phyloP scores from a whole-genome alignment of 2,888 invertebrate genomes.

The Pocota personata region DNA sequence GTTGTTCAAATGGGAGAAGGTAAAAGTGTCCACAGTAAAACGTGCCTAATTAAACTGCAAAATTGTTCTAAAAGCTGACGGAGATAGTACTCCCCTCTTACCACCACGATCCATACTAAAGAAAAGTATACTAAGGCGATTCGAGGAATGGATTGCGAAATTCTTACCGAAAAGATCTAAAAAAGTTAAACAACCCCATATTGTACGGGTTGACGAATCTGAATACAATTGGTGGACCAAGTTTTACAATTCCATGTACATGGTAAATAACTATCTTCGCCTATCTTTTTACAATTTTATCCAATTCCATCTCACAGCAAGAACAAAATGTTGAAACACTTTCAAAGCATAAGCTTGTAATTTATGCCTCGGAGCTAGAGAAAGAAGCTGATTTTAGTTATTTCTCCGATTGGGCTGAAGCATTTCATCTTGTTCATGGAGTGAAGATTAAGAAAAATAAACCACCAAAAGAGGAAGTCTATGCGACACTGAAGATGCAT shows the following conservation, averaged over 20 bases:
- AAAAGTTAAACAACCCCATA: not conserved
- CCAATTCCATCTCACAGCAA: not conserved
- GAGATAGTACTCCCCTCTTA: conserved; percentile 26
- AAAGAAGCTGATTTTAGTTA: conserved; percentile 86
- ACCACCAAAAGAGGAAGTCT: conserved; percentile 82
- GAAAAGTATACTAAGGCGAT: not conserved
- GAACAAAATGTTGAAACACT: not conserved
- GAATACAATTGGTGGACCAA: conserved; percentile 85
- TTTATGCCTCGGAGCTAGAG: conserved; percentile 88
- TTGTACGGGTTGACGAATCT: conserved; percentile 78
- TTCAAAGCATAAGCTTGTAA: conserved; percentile 81
- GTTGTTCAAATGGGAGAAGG: conserved; percentile 52
- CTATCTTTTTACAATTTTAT: too few relatives aligned
- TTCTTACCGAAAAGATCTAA: not conserved
- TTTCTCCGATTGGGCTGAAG: conserved; percentile 87
- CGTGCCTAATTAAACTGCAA: too few relatives aligned
- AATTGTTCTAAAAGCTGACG: conserved; percentile 12
- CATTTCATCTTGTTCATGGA: conserved; percentile 85
- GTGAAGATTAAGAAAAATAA: conserved; percentile 79
- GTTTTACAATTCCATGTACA: conserved; percentile 83
- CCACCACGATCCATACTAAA: conserved; percentile 18
- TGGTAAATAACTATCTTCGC: conserved; percentile 38
- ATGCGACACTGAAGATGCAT: conserved; percentile 81
- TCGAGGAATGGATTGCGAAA: not conserved
- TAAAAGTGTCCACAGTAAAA: not conserved